phyloP scores from a whole-genome alignment of 2,797 vertebrate genomes.

The Discoglossus pictus region DNA sequence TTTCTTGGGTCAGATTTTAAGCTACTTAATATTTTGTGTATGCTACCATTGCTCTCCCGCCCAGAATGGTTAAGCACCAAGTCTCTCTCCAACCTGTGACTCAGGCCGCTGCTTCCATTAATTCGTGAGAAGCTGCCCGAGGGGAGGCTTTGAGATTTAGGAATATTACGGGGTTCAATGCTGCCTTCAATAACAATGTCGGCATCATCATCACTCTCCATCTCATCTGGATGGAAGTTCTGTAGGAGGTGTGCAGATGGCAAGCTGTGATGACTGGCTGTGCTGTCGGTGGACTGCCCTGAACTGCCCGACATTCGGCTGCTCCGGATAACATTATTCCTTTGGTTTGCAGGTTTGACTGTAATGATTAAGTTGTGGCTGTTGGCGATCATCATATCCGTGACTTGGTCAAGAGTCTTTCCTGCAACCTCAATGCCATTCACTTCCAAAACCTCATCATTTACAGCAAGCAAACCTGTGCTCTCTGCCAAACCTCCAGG shows the following conservation, averaged over 20 bases:
- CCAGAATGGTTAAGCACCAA: conserved; percentile 79
- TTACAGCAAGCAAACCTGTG: conserved; percentile 93
- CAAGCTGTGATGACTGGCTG: conserved; percentile 80
- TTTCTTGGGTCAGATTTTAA: conserved; percentile 91
- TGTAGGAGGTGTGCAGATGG: conserved; percentile 70
- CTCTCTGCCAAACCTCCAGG: conserved; percentile 93
- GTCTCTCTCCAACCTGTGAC: conserved; percentile 87
- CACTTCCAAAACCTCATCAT: conserved; percentile 96
- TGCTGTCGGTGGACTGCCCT: conserved; percentile 88
- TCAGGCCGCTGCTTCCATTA: conserved; percentile 79
- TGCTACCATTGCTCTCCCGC: conserved; percentile 86
- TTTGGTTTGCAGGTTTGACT: conserved; percentile 95
- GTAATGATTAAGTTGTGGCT: conserved; percentile 97
- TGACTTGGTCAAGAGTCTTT: conserved; percentile 97
- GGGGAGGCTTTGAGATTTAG: conserved; percentile 68
- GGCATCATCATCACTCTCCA: conserved; percentile 93
- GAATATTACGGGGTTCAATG: conserved; percentile 77
- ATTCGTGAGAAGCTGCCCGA: conserved; percentile 74
- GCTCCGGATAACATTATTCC: conserved; percentile 92
- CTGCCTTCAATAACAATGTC: conserved; percentile 94
- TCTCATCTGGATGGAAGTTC: conserved; percentile 83
- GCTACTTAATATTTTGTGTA: conserved; percentile 92
- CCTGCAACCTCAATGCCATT: conserved; percentile 96
- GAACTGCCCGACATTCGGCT: conserved; percentile 88
- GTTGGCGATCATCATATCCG: conserved; percentile 99